Evolutionary conservation across 2,113 vertebrate genomes (phyloP), one percentile per base, ranked within the genome.

Genomic region (Emydura subglobosa): DNA sequence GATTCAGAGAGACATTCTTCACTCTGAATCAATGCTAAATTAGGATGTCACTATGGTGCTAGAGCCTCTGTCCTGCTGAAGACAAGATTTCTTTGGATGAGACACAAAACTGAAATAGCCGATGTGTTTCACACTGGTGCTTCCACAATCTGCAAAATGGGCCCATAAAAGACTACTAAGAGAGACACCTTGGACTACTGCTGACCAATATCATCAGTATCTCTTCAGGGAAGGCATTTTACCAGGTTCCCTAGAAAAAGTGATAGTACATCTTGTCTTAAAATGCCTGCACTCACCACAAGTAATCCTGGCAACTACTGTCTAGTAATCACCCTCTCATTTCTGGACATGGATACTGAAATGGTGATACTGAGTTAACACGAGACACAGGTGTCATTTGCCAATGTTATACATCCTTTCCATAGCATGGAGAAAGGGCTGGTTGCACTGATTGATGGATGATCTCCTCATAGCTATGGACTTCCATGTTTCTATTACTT

Each of bases 271-370:
- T 44, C 79, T 79, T 91, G 78, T 50, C 49, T 89, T 21, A 0
- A 39, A 76, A 51, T 31, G 82, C 10, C 57, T 85, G 2, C 79
- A 89, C 90, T 78, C 49, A 59, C 57, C 13, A 27, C 27, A 59
- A 31, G 57, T 59, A 31, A 59, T 29, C 27, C 57, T 59, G 57
- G 27, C 27, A 85, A 81, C 72, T 72, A 80, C 34, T 85, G 39
- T 59, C 44, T 94, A 34, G 68, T 90, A 83, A 81, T 80, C 85
- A 53, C 61, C 44, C 39, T 81, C 76, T 94, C 53, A 44, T 87
- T 59, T 85, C 68, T 50, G 39, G 86, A 80, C 42, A 83, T 0
- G 1, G 11, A 85, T 85, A 47, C 44, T 81, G 61, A 87, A 94
- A 93, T 90, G 1, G 21, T 89, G 31, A 29, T 82, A 29, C 27